phyloP scores from a whole-genome alignment of 2,888 invertebrate species.

The Acholoe squamosa region DNA sequence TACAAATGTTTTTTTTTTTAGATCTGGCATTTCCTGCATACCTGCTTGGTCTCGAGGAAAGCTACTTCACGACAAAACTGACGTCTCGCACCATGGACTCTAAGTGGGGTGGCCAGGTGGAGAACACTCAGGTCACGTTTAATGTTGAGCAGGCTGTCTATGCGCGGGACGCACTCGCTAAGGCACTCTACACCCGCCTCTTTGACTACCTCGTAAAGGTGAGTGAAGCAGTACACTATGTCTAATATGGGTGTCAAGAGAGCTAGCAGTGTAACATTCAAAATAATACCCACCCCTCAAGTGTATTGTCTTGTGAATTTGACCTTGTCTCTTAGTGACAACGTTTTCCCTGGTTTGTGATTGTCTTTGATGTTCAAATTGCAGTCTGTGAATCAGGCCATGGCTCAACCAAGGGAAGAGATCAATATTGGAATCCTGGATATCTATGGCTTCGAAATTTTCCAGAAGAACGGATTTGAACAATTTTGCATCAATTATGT shows the following conservation, averaged over 20 bases:
- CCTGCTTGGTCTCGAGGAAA: slow-evolving; percentile 86
- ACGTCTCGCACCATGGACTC: slow-evolving; percentile 87
- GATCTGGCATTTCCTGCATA: slow-evolving; percentile 87
- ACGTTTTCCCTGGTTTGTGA: not conserved
- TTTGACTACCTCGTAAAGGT: slow-evolving; percentile 87
- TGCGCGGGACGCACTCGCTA: slow-evolving; percentile 87
- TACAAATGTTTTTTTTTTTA: slow-evolving; percentile 77
- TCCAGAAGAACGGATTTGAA: slow-evolving; percentile 88
- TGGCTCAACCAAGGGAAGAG: slow-evolving; percentile 85
- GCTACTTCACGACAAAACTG: slow-evolving; percentile 86
- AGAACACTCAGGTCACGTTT: slow-evolving; percentile 86
- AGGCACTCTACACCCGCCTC: slow-evolving; percentile 87
- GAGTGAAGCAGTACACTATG: slow-evolving; percentile 63
- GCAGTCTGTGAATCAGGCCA: slow-evolving; percentile 87
- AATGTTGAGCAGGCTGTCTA: slow-evolving; percentile 88
- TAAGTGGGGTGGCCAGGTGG: slow-evolving; percentile 88
- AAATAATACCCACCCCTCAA: no score
- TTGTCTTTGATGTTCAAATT: slow-evolving; percentile 62
- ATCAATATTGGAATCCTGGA: slow-evolving; percentile 87
- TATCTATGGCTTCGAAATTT: slow-evolving; percentile 90
- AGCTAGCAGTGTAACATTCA: no score
- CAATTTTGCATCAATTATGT: slow-evolving; percentile 90
- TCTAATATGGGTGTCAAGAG: no score
- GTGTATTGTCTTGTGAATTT: no score
- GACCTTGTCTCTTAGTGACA: not conserved